Conservation (phyloP, 2,113 vertebrate genomes). For the Athene noctua region DNA sequence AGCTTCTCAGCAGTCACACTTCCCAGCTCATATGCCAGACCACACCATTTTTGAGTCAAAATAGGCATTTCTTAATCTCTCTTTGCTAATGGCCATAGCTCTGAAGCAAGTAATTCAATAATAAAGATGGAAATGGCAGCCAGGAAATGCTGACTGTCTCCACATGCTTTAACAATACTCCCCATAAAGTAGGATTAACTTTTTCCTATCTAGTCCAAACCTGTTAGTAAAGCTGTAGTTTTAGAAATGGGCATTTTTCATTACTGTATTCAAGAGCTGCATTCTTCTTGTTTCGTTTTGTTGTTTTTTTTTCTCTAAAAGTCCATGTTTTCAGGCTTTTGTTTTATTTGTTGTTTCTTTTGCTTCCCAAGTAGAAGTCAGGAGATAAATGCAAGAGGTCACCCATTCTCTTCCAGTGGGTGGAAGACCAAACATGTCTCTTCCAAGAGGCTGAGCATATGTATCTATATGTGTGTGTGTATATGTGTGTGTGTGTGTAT, state of each 20-base stretch:
- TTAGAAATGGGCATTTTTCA: background rate
- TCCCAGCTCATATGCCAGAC: background rate
- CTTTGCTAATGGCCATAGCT: conserved; percentile 1
- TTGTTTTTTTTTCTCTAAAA: background rate
- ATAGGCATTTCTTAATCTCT: conserved; percentile 4
- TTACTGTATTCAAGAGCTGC: background rate
- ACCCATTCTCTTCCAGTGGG: background rate
- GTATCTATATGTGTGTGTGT: background rate
- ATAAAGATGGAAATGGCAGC: background rate
- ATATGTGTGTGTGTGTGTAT: accelerated
- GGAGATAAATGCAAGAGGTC: background rate
- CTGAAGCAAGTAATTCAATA: conserved; percentile 9
- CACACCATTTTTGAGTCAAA: background rate
- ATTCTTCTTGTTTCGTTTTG: background rate
- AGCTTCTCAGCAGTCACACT: background rate
- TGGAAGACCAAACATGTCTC: background rate
- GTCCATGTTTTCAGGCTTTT: background rate
- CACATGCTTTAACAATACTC: background rate
- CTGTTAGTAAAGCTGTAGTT: background rate
- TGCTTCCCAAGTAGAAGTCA: background rate
- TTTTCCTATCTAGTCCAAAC: background rate
- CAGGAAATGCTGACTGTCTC: background rate
- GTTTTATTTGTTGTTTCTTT: background rate
- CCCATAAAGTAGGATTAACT: background rate
- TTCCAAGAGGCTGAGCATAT: background rate